Percentiles rank a stretch among this genome's conserved stretches.
Conservation (phyloP, 1,140 invertebrate genomes). For the Helicoverpa armigera region DNA sequence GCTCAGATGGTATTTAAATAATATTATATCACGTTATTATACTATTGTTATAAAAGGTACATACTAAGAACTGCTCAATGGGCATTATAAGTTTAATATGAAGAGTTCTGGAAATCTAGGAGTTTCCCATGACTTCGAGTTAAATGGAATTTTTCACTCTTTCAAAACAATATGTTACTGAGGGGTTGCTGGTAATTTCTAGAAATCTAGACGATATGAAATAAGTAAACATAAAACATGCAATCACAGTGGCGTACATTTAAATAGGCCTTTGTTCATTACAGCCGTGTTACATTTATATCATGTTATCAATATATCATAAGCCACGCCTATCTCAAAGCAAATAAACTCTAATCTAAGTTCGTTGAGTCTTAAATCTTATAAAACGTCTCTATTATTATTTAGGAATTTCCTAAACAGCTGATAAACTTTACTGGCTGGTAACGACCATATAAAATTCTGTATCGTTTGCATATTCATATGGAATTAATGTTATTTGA, state of each 20-base stretch:
- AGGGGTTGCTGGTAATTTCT: too few species aligned
- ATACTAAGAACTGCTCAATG: too few species aligned
- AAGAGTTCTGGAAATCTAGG: too few species aligned
- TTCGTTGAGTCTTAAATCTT: constrained; percentile 22
- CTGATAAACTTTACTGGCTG: background rate
- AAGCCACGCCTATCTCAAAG: constrained; percentile 2
- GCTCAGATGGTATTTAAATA: constrained; percentile 26
- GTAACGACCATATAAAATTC: background rate
- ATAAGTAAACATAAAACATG: too few species aligned
- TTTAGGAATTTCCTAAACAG: constrained; percentile 10
- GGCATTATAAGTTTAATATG: too few species aligned
- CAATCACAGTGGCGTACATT: too few species aligned
- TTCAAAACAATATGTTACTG: too few species aligned
- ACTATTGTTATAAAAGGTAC: too few species aligned
- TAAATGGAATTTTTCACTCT: too few species aligned
- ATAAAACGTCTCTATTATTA: background rate
- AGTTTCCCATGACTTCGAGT: too few species aligned
- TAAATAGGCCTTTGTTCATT: too few species aligned
- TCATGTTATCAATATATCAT: background rate
- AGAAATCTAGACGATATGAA: too few species aligned
- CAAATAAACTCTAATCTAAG: constrained; percentile 8
- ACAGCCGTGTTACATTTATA: background rate
- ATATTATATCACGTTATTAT: background rate
- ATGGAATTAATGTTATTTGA: background rate
- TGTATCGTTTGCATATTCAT: constrained; percentile 7